phyloP scores from a whole-genome alignment of 2,797 vertebrate genomes.

The Enteromius unitaeniatus region DNA sequence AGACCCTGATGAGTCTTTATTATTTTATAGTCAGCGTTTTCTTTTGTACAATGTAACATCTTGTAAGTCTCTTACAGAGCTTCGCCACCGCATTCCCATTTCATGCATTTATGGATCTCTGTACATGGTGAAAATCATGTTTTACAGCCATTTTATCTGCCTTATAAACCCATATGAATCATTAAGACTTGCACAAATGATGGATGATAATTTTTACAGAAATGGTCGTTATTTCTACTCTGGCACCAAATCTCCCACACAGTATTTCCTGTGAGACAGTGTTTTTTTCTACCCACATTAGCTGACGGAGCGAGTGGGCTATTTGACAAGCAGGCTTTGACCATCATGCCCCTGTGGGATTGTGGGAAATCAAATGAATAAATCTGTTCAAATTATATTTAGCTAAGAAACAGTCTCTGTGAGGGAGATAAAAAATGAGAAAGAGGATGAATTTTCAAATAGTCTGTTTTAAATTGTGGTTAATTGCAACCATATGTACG shows the following conservation, averaged over 20 bases:
- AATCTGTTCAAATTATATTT: conserved; percentile 25
- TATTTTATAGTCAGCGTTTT: conserved; percentile 34
- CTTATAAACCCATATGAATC: conserved; percentile 21
- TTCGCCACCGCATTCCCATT: conserved; percentile 1
- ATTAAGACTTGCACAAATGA: conserved; percentile 9
- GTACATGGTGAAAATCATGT: conserved; percentile 15
- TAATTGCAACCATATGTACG: not conserved
- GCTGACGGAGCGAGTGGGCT: conserved; percentile 32
- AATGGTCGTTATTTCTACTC: conserved; percentile 15
- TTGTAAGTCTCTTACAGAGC: conserved; percentile 13
- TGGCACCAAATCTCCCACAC: conserved; percentile 24
- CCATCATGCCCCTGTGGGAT: not conserved
- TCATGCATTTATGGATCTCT: conserved; percentile 8
- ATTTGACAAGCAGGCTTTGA: conserved; percentile 36
- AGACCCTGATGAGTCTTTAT: conserved; percentile 34
- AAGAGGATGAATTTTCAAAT: not conserved
- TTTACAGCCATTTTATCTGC: conserved; percentile 30
- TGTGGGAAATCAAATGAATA: conserved; percentile 26
- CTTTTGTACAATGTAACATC: conserved; percentile 15
- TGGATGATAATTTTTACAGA: conserved; percentile 24
- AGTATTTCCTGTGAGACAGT: conserved; percentile 21
- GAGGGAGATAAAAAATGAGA: not conserved
- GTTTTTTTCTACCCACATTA: conserved; percentile 30
- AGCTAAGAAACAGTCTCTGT: not conserved
- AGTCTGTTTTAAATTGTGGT: not conserved